Conservation (phyloP, 2,797 vertebrate genomes). For the Rhynchonycteris naso region DNA sequence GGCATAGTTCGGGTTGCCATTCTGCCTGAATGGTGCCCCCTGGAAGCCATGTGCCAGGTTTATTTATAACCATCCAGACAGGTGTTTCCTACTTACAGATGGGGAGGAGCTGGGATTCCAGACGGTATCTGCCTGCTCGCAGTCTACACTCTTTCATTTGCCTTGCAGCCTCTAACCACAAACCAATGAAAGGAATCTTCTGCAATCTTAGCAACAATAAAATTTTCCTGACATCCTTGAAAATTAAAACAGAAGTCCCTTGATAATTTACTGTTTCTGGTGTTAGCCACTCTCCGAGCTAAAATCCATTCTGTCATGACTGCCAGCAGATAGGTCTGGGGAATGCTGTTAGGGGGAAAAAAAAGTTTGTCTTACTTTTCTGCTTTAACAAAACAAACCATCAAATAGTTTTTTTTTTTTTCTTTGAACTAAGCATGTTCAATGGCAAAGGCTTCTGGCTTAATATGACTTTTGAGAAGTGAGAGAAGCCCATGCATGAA, state of each 20-base stretch:
- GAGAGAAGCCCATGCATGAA: neutral
- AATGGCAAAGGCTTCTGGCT: neutral
- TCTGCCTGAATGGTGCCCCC: neutral
- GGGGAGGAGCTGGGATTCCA: neutral
- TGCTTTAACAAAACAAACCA: neutral
- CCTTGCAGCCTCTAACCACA: too few species aligned
- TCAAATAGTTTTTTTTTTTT: neutral
- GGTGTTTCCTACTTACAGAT: neutral
- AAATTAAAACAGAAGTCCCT: neutral
- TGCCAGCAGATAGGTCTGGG: neutral
- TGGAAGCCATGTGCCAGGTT: neutral
- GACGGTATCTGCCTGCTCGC: too few species aligned
- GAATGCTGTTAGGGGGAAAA: neutral
- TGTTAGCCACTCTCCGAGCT: neutral
- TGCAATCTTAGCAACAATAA: neutral
- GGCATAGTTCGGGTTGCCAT: accelerated
- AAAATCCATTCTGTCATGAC: neutral
- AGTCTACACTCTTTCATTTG: neutral
- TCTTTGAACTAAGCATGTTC: neutral
- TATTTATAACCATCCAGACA: neutral
- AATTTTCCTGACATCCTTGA: neutral
- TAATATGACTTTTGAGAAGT: neutral
- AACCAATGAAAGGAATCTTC: neutral
- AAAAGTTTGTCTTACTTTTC: neutral
- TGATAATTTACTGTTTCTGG: neutral